These are phyloP conservation scores for Drosophila tripunctata DNA, from an alignment of 2,888 invertebrate genomes.

Conservation along the genomic window DNA sequence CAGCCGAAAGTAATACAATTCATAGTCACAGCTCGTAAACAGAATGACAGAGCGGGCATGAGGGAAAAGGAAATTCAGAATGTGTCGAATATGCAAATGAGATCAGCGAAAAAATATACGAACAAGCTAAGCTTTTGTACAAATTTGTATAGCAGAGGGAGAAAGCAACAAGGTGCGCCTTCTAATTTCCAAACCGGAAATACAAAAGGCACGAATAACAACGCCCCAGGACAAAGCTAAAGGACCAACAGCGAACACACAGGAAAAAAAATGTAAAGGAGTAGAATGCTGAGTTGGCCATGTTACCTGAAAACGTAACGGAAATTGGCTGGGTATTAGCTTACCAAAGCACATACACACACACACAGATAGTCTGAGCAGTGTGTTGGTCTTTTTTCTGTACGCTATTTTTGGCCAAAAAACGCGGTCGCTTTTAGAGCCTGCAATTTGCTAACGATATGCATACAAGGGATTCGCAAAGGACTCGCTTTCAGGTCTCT, in stretches of 20 bases:
- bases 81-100: conserved; percentile 74
- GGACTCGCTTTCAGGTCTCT: not conserved
- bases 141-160: conserved; percentile 61
- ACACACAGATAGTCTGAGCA: conserved; percentile 22
- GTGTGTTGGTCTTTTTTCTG: conserved; percentile 7
- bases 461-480: conserved; percentile 53
- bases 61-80: conserved; percentile 34
- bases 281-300: conserved; percentile 31
- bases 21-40: conserved; percentile 47
- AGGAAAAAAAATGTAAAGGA: conserved; percentile 1
- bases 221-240: conserved; percentile 35
- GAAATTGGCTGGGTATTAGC: conserved; percentile 77
- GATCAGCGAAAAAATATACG: conserved; percentile 33
- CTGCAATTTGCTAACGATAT: conserved; percentile 80
- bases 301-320: conserved; percentile 56
- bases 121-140: conserved; percentile 69
- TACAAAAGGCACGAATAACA: conserved; percentile 68
- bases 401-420: conserved; percentile 3
- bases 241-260: conserved; percentile 9
- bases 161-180: conserved; percentile 36
- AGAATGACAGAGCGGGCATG: conserved; percentile 1
- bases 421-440: conserved; percentile 53
- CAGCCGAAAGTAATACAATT: conserved; percentile 13
- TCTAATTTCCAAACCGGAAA: conserved; percentile 77
- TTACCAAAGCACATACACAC: conserved; percentile 40